Evolutionary conservation across 2,113 vertebrate genomes (phyloP), one percentile per base, ranked within the genome.

Genomic region (Scolopax mira): DNA sequence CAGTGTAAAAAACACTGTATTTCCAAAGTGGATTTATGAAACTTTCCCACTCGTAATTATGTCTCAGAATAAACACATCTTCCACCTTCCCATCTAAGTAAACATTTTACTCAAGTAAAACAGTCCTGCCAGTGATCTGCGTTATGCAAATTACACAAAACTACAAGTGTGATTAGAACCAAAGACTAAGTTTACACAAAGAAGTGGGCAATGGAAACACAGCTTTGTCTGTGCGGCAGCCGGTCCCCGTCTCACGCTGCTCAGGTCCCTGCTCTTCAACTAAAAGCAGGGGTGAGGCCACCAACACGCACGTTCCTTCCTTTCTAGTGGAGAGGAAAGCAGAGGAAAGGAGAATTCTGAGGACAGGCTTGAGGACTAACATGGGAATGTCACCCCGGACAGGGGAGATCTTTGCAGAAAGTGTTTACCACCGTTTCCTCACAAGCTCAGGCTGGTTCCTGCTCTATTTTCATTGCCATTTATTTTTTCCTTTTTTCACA

Each of bases 21-120:
- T 66, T 90, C 71, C 65, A 70, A 57, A 77, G 72, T 3, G 55
- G 67, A 83, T 74, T 90, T 70, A 46, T 51, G n/a, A 92, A 90
- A 46, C 64, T n/a, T 78, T 55, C 70, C 94, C 90, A 88, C 85
- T 83, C 6, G 0, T 70, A 92, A 93, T 95, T 96, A 84, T 35
- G 33, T 67, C 83, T 80, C 83, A 80, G 94, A 78, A 96, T 92
- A 95, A 96, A 78, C 39, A 51, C 58, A 77, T 79, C 41, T 96
- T 46, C 92, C 46, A 31, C 48, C 46, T 79, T 70, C 31, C 64
- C 69, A 60, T 69, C 84, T 46, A 58, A 80, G 69, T 65, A 64
- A 35, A 73, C 46, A 6, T 23, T 72, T 17, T 27, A 13, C 69
- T 73, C 61, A 7, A 57, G 64, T 13, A 51, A 39, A 79, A 16